Percentiles rank a stretch among this genome's conserved stretches.
These are phyloP conservation scores for Bufo gargarizans DNA, from an alignment of 2,113 vertebrate species.

Conservation along the genomic window DNA sequence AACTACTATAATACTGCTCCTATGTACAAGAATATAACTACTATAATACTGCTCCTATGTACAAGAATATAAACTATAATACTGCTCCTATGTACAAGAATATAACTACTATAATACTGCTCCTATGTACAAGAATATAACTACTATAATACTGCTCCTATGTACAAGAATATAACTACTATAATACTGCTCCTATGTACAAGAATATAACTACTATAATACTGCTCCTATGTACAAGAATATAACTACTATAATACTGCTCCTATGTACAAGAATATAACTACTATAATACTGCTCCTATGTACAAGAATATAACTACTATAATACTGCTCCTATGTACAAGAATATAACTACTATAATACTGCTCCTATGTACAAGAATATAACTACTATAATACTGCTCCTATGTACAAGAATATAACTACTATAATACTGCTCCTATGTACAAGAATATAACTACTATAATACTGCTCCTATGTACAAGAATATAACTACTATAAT, in stretches of 20 bases:
- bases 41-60: not conserved
- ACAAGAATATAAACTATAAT: conserved; percentile 13
- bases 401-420: not conserved
- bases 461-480: not conserved
- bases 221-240: conserved; percentile 15
- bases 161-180: conserved; percentile 19
- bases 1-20: conserved; percentile 4
- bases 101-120: conserved; percentile 7
- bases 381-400: conserved; percentile 12
- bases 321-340: not conserved
- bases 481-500: conserved; percentile 10
- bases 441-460: conserved; percentile 5
- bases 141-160: conserved; percentile 17
- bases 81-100: not conserved
- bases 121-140: conserved; percentile 9
- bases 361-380: not conserved
- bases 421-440: conserved; percentile 3
- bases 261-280: not conserved
- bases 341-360: conserved; percentile 10
- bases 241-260: conserved; percentile 15
- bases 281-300: conserved; percentile 3
- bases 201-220: conserved; percentile 23
- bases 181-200: conserved; percentile 1
- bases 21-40: conserved; percentile 7
- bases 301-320: conserved; percentile 1